A percentile compares a stretch with the other conserved stretches of the same genome.
phyloP scores from a whole-genome alignment of 2,888 invertebrate genomes.

The Lapara coniferarum region DNA sequence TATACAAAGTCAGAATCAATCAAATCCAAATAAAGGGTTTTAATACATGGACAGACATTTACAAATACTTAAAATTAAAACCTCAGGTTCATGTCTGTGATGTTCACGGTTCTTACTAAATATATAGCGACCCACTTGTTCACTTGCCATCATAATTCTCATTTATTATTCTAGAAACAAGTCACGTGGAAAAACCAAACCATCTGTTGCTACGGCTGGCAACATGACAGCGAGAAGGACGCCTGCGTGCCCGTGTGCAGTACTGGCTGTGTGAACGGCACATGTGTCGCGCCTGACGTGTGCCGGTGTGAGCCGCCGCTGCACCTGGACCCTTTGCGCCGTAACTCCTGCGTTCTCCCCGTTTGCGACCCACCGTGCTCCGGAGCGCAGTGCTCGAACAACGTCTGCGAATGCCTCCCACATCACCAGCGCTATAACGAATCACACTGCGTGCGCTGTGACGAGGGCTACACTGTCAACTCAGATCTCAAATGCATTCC shows the following conservation, averaged over 20 bases:
- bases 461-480: constrained; percentile 46
- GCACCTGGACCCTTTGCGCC: constrained; percentile 53
- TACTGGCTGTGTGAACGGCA: constrained; percentile 74
- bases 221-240: constrained; percentile 57
- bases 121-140: too few relatives aligned
- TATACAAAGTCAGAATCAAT: too few relatives aligned
- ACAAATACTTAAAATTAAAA: too few relatives aligned
- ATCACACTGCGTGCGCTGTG: constrained; percentile 60
- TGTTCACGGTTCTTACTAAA: too few relatives aligned
- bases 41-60: too few relatives aligned
- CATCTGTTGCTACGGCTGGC: constrained; percentile 74
- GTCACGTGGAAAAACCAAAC: constrained; percentile 51
- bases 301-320: constrained; percentile 65
- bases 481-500: constrained; percentile 40
- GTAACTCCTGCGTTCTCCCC: constrained; percentile 61
- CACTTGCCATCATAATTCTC: not conserved
- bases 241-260: constrained; percentile 77
- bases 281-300: constrained; percentile 64
- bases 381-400: constrained; percentile 62
- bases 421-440: constrained; percentile 44
- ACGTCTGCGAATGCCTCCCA: constrained; percentile 60
- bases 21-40: too few relatives aligned
- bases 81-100: too few relatives aligned
- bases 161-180: constrained; percentile 54
- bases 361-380: constrained; percentile 59